Evolutionary conservation across 2,113 vertebrate species (phyloP), one percentile per base, ranked within the genome.

Genomic region (Microtus richardsoni): DNA sequence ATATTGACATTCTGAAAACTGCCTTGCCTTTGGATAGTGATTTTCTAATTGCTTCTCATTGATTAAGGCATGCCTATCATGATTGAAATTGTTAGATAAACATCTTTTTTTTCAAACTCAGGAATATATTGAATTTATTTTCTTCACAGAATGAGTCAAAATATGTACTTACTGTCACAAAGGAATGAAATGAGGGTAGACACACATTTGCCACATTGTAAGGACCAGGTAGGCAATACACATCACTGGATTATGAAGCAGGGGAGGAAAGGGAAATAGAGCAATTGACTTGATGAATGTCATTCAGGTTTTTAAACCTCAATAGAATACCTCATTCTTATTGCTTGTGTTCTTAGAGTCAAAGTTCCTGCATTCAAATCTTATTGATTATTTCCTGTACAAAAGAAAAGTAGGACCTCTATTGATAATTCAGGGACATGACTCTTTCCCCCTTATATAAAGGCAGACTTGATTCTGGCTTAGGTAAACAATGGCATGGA

Each of bases 1-100:
- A 14, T 80, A 88, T 82, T 82, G 93, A 91, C 11, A 7, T 94
- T 94, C 41, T 78, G 28, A 91, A 88, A 75, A 28, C 47, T 52
- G 2, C 22, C 5, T n/a, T 80, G 84, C 41, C 62, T 94, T 58
- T 77, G 24, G 14, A 28, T 60, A 84, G 26, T 85, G 30, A 39
- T 95, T 93, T 92, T 79, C 75, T 94, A 71, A 95, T 91, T 91
- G 66, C 33, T 94, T 96, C 41, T 90, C 52, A 96, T 80, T 94
- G 88, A 95, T 83, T 90, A 86, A 75, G 5, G 33, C 54, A 66
- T 93, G 79, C 14, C 39, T 93, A 74, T 24, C 41, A 58, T 58
- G 28, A 7, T 58, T 73, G 36, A 90, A 87, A 94, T 75, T 90
- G 71, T 94, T 96, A 89, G 28, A 74, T 74, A 85, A 96, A 91